A percentile compares a stretch with the other conserved stretches of the same genome.
Conservation (phyloP, 2,113 vertebrate species). For the Perca flavescens region DNA sequence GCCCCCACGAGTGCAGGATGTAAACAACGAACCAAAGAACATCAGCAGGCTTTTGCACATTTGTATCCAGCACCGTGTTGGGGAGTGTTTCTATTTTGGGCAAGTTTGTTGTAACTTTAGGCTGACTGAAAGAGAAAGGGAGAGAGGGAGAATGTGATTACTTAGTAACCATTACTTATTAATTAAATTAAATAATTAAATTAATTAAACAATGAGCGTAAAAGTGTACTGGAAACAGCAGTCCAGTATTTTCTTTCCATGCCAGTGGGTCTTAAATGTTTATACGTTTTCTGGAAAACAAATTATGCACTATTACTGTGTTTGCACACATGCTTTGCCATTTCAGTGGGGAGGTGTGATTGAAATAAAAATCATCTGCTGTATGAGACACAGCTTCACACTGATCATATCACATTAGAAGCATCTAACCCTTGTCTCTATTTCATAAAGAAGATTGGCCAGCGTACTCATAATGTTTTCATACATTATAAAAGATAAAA, state of each 20-base stretch:
- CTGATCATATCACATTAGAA: not conserved
- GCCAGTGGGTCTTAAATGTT: slow-evolving; percentile 7
- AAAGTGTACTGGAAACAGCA: slow-evolving; percentile 10
- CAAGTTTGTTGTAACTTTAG: slow-evolving; percentile 9
- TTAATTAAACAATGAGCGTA: not conserved
- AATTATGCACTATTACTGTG: not conserved
- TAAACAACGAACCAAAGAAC: slow-evolving; percentile 42
- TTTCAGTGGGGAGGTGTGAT: not conserved
- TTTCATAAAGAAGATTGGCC: not conserved
- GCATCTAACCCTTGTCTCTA: slow-evolving; percentile 6
- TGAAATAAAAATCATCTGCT: slow-evolving; percentile 29
- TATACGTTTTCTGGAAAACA: slow-evolving; percentile 2
- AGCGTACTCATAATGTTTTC: not conserved
- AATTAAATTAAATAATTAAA: too few species aligned
- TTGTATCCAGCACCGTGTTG: slow-evolving; percentile 37
- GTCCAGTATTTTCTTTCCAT: not conserved
- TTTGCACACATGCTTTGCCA: slow-evolving; percentile 10
- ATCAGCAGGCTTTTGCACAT: slow-evolving; percentile 31
- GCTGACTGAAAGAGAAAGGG: slow-evolving; percentile 9
- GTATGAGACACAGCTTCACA: slow-evolving; percentile 1
- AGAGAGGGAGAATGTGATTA: slow-evolving; percentile 18
- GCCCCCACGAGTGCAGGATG: not conserved
- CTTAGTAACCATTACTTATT: slow-evolving; percentile 1
- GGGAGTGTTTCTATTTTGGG: slow-evolving; percentile 31
- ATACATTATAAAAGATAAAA: slow-evolving; percentile 10